A percentile compares a stretch with the other conserved stretches of the same genome.
Conservation (phyloP, 2,797 vertebrate genomes). For the Caiman crocodilus region DNA sequence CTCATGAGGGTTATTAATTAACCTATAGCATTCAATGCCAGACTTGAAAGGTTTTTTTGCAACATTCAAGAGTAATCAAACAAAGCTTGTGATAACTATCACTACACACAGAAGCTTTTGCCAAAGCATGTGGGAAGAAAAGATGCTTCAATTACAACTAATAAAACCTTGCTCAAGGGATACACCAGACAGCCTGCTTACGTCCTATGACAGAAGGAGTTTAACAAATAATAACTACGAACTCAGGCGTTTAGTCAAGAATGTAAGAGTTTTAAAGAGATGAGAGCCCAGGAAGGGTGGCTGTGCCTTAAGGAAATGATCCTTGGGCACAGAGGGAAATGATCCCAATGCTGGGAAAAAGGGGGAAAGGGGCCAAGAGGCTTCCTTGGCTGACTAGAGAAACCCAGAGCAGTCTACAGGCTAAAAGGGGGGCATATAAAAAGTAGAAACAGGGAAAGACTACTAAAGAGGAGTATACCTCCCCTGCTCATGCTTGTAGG, state of each 20-base stretch:
- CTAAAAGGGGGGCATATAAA: no score
- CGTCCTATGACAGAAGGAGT: fast-evolving
- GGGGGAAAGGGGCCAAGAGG: no score
- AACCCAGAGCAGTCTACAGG: no score
- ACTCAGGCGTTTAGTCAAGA: background rate
- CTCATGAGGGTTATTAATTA: background rate
- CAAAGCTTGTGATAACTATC: background rate
- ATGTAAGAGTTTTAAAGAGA: no score
- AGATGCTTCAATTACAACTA: background rate
- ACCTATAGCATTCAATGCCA: background rate
- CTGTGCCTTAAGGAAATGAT: no score
- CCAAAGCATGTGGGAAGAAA: background rate
- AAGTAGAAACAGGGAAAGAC: no score
- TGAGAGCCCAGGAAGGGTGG: no score
- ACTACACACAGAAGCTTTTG: background rate
- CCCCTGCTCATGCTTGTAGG: no score
- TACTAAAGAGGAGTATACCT: no score
- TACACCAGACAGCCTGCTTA: background rate
- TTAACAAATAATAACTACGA: background rate
- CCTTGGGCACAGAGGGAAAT: no score
- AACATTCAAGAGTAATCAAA: background rate
- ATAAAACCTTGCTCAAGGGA: fast-evolving
- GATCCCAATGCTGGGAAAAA: no score
- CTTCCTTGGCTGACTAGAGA: no score
- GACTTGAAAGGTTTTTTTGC: background rate